Evolutionary conservation across 2,888 invertebrate genomes (phyloP), one percentile per base, ranked within the genome.

Genomic region (Stenotaenia linearis): DNA sequence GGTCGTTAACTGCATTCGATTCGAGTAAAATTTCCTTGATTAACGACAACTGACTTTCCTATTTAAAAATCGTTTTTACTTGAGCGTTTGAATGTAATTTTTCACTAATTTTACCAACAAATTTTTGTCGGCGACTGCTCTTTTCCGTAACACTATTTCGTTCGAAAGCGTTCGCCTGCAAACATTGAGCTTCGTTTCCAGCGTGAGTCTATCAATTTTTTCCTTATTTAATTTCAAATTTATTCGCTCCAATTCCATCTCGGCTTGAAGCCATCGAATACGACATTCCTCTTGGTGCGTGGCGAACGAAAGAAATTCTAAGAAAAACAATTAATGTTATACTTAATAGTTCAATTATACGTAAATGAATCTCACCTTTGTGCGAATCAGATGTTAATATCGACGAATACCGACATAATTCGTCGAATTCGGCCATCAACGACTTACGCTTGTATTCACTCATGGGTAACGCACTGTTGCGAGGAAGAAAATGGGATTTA

Each of bases 141-240:
- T 90, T 80, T 95, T 93, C 81, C n/a, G n/a, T n/a, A n/a, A n/a
- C n/a, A n/a, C n/a, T n/a, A n/a, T n/a, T n/a, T n/a, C n/a, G n/a
- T n/a, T n/a, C n/a, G n/a, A n/a, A 84, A 40, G 85, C 85, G 6
- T 15, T 7, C 12, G 32, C 77, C 77, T 77, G 50, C 77, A 45
- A 85, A 93, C 92, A 82, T 91, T 91, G 81, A 96, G 89, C 85
- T 94, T 94, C 4, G 91, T 91, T 84, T 95, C 93, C 83, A 94
- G 89, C 83, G 92, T 91, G 5, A 91, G 89, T 80, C 92, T 90
- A 75, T 93, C 92, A 23, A 90, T 89, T 45, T 92, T 90, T 3
- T 92, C 90, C 78, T 90, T 90, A 81, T 93, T 91, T 30, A 95
- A 86, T 83, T 91, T 90, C 0, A 89, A 88, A 83, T 92, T 92